phyloP scores from a whole-genome alignment of 2,113 vertebrate species.

The Rattus rattus region DNA sequence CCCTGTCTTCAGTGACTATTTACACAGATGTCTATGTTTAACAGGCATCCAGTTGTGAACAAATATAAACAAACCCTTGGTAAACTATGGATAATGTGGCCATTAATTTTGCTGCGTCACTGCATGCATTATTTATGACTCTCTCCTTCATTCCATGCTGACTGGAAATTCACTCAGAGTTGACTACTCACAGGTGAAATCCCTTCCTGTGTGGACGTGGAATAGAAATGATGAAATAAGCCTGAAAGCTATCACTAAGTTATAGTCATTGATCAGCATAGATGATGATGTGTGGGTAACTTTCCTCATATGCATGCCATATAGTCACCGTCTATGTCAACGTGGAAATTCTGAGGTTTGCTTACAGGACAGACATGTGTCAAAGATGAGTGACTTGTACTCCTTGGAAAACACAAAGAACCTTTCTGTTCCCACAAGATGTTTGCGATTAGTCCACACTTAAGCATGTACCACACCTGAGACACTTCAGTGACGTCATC shows the following conservation, averaged over 20 bases:
- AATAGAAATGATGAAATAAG: conserved; percentile 11
- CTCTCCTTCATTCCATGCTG: not conserved
- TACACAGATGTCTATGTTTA: conserved; percentile 53
- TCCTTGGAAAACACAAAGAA: not conserved
- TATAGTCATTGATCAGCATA: not conserved
- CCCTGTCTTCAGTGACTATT: not conserved
- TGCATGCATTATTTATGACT: conserved; percentile 60
- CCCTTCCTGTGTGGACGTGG: conserved; percentile 29
- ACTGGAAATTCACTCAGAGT: conserved; percentile 51
- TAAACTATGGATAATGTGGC: not conserved
- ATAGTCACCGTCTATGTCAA: accelerated
- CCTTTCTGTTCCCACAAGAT: not conserved
- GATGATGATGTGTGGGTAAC: not conserved
- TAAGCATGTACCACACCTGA: not conserved
- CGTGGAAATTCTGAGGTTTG: not conserved
- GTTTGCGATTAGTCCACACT: not conserved
- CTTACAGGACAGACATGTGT: not conserved
- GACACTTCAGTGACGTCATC: accelerated
- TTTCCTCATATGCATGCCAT: not conserved
- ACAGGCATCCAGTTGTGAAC: conserved; percentile 40
- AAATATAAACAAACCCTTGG: conserved; percentile 24
- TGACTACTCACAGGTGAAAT: conserved; percentile 45
- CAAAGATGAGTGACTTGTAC: not conserved
- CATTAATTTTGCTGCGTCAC: conserved; percentile 40
- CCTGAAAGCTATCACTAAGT: not conserved